These are phyloP conservation scores for Crambe crambe DNA, from an alignment of 37 sponge, comb jelly and placozoan genomes.

Conservation along the genomic window DNA sequence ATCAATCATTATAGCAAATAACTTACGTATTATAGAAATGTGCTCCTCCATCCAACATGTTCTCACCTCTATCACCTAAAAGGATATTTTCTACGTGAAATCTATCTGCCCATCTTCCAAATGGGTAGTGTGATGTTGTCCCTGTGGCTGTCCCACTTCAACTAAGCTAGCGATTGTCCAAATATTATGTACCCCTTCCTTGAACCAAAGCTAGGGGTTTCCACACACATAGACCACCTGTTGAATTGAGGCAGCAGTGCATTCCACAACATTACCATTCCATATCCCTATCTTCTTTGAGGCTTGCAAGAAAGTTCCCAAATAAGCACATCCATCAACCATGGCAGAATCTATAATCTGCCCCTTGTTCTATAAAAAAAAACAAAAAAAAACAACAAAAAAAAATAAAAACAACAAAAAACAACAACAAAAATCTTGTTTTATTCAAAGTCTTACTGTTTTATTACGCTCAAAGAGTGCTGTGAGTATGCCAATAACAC, in stretches of 20 bases:
- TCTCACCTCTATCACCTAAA: slow-evolving; percentile 72
- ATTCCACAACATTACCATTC: slow-evolving; percentile 35
- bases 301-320: slow-evolving; percentile 77
- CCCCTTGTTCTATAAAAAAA: slow-evolving; percentile 63
- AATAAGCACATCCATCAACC: slow-evolving; percentile 92
- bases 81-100: too few species aligned
- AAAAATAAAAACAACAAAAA: neutral
- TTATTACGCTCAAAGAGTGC: slow-evolving; percentile 76
- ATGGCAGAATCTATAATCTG: slow-evolving; percentile 93
- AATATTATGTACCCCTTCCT: neutral
- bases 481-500: slow-evolving; percentile 90
- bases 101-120: too few species aligned
- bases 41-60: slow-evolving; percentile 90
- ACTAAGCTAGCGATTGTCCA: too few species aligned
- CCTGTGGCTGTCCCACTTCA: neutral
- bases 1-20: too few species aligned
- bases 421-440: neutral
- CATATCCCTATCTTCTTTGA: slow-evolving; percentile 56
- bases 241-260: neutral
- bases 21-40: slow-evolving; percentile 90
- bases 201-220: neutral
- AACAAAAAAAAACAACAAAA: neutral
- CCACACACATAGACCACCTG: neutral
- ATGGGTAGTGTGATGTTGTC: neutral
- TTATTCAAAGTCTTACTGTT: slow-evolving; percentile 42